These are phyloP conservation scores for Laticauda colubrina DNA, from an alignment of 2,113 vertebrate genomes.

Conservation along the genomic window DNA sequence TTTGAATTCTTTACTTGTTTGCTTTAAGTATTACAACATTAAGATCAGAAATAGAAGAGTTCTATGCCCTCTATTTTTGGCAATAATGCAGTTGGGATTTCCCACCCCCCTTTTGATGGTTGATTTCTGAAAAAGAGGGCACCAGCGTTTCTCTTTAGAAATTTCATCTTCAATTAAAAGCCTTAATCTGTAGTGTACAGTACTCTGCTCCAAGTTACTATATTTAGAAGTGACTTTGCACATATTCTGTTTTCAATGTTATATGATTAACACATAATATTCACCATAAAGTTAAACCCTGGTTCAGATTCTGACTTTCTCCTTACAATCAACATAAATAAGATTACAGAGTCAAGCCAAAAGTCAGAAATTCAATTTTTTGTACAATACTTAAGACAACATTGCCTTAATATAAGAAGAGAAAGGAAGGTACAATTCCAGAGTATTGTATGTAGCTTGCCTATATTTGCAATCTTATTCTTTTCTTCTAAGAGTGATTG, in stretches of 20 bases:
- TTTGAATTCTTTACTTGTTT: neutral
- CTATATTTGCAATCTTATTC: neutral
- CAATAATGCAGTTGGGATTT: neutral
- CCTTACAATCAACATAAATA: neutral
- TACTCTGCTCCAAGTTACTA: neutral
- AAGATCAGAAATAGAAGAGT: neutral
- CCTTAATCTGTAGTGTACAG: neutral
- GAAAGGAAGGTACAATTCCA: neutral
- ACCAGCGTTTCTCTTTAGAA: neutral
- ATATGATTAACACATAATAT: neutral
- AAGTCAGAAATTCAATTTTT: neutral
- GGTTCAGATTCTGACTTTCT: neutral
- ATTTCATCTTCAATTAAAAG: neutral
- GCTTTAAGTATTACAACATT: neutral
- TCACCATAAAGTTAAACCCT: neutral
- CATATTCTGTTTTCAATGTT: neutral
- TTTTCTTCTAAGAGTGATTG: neutral
- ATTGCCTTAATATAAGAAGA: neutral
- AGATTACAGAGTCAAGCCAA: neutral
- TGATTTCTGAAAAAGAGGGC: neutral
- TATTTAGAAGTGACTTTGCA: neutral
- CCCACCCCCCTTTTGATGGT: neutral
- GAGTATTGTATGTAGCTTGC: neutral
- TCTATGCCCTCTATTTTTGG: neutral
- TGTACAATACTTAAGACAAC: neutral